Evolutionary conservation across 2,888 invertebrate genomes (phyloP).

Genomic region (Apamea sordens): DNA sequence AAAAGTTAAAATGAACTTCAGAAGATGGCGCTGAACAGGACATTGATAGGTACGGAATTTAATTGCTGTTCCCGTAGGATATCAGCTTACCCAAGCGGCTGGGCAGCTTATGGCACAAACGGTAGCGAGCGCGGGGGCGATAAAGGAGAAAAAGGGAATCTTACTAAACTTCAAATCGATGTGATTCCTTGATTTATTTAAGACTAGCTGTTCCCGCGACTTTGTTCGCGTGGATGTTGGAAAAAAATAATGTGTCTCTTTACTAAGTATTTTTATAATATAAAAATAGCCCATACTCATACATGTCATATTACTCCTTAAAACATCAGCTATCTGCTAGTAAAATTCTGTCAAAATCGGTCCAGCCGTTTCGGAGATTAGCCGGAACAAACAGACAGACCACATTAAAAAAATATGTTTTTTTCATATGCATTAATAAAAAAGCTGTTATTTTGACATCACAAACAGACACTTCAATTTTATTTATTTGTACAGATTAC

Average conservation of each 20-base stretch:
- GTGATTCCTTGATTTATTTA: background rate
- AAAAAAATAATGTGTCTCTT: too few relatives aligned
- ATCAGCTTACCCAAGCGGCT: slow-evolving; percentile 73
- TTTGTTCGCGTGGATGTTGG: background rate
- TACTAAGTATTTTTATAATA: too few relatives aligned
- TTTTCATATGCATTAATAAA: too few relatives aligned
- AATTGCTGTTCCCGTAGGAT: slow-evolving; percentile 77
- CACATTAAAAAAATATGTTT: too few relatives aligned
- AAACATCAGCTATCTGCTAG: too few relatives aligned
- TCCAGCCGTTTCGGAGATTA: too few relatives aligned
- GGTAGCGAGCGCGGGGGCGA: background rate
- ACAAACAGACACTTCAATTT: too few relatives aligned
- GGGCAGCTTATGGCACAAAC: slow-evolving; percentile 34
- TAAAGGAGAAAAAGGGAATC: background rate
- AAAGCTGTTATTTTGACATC: too few relatives aligned
- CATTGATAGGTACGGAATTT: slow-evolving; percentile 72
- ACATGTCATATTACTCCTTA: too few relatives aligned
- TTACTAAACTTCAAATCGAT: background rate
- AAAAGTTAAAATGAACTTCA: slow-evolving; percentile 48
- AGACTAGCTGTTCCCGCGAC: background rate
- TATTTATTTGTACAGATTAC: background rate
- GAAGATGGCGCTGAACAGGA: slow-evolving; percentile 44
- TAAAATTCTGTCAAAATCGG: too few relatives aligned
- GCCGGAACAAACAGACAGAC: too few relatives aligned
- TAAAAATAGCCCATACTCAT: background rate